These are phyloP conservation scores for Porites divaricata DNA, from an alignment of 92 coral and sea anemone genomes.

Conservation along the genomic window DNA sequence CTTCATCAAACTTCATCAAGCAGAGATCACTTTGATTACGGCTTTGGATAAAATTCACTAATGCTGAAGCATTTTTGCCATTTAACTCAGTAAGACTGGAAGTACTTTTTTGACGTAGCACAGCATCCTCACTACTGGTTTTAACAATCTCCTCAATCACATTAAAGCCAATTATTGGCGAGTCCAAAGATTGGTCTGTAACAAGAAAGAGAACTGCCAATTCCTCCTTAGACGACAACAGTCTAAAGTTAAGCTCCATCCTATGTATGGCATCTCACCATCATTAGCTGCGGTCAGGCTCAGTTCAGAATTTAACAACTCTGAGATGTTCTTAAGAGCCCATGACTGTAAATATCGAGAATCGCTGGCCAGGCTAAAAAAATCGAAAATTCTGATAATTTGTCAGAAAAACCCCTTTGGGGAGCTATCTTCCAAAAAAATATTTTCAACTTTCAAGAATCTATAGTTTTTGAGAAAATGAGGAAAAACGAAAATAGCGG, in stretches of 20 bases:
- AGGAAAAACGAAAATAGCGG: no score
- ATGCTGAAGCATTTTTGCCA: constrained; percentile 14
- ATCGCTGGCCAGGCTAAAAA: no score
- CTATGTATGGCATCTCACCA: constrained; percentile 38
- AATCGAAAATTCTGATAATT: no score
- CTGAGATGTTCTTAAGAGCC: constrained; percentile 16
- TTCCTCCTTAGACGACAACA: constrained; percentile 36
- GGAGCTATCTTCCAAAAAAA: no score
- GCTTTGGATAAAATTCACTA: constrained; percentile 25
- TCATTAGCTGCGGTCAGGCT: constrained; percentile 32
- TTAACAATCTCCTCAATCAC: constrained; percentile 32
- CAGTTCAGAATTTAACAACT: constrained; percentile 13
- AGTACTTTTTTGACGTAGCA: not conserved
- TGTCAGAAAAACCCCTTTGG: no score
- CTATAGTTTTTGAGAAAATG: no score
- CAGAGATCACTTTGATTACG: constrained; percentile 25
- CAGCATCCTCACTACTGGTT: constrained; percentile 15
- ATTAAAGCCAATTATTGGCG: constrained; percentile 30
- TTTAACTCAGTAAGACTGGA: constrained; percentile 24
- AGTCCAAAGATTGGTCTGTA: constrained; percentile 38
- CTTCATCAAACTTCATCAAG: no score
- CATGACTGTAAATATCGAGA: no score
- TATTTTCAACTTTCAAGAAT: no score
- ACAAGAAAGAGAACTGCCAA: constrained; percentile 31
- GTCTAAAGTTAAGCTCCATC: constrained; percentile 51